Base-by-base conservation (phyloP, 2,113 vertebrate genomes). In the Climacteris rufus region DNA sequence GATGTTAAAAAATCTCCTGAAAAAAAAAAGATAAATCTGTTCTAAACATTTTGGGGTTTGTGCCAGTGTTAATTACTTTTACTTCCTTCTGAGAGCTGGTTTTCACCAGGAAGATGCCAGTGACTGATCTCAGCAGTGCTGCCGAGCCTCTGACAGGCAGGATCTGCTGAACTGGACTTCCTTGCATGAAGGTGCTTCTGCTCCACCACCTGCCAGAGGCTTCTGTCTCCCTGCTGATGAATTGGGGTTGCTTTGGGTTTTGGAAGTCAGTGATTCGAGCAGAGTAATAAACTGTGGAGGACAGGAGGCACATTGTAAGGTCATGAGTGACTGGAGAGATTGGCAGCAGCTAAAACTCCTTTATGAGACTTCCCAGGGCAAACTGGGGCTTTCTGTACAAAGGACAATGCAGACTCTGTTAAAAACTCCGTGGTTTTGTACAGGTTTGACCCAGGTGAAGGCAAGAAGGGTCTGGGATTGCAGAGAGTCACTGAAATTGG, bases 331-430 rank as follows among this genome's bases (percentile, higher is more conserved):
- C 47, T 81, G 7, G 24, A 82, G 90, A 87, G 93, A 90, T 78
- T 93, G 96, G 88, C 92, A 90, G 90, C 8, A 66, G 92, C 90
- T 80, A 24, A 31, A 88, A 63, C 85, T 96, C 83, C 88, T 94
- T 95, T 90, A 68, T 86, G 96, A 96, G 93, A 33, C 92, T 91
- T 93, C 90, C 78, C 82, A 50, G 92, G 83, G 82, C 82, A 39
- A 59, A 1, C 56, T 9, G 53, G 31, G 68, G 81, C 70, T 85
- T 19, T 71, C 22, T 5, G 45, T 86, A 94, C 93, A 88, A 74
- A 94, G 94, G 68, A 96, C 96, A 93, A 95, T 84, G 92, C 88
- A 45, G 93, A 88, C 52, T 96, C 94, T 96, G 92, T 94, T 93
- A 7, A 59, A 70, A 52, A n/a, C 19, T 23, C 57, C 19, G 0